Evolutionary conservation across 1,140 invertebrate genomes (phyloP).

Genomic region (Pissodes strobi): DNA sequence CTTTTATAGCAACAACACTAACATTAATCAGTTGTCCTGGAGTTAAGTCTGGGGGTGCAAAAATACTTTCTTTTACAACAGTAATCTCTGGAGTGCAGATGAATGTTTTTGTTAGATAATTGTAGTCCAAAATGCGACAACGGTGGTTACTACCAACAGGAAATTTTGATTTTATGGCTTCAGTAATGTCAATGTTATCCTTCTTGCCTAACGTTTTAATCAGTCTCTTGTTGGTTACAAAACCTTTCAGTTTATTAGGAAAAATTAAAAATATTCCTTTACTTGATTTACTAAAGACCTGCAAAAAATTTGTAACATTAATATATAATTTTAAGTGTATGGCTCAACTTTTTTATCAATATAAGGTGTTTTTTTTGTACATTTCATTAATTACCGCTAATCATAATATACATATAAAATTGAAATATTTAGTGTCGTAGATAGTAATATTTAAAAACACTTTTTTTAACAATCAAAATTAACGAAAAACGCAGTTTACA

Average conservation of each 20-base stretch:
- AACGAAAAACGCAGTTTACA: too few species aligned
- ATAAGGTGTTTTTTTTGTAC: too few species aligned
- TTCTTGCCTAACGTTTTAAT: conserved; percentile 28
- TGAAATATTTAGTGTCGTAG: too few species aligned
- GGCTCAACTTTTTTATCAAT: too few species aligned
- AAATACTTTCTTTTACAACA: conserved; percentile 59
- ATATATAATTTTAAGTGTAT: too few species aligned
- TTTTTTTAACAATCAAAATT: too few species aligned
- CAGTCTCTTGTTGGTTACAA: conserved; percentile 58
- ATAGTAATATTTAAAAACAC: too few species aligned
- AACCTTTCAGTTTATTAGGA: conserved; percentile 59
- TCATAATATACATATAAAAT: too few species aligned
- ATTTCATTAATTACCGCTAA: too few species aligned
- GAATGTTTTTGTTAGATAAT: conserved; percentile 62
- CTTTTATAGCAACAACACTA: conserved; percentile 52
- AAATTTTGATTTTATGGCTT: conserved; percentile 57
- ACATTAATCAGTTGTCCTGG: conserved; percentile 61
- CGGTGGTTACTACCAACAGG: conserved; percentile 58
- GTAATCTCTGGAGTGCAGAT: conserved; percentile 63
- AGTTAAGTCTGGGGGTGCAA: conserved; percentile 58
- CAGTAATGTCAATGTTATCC: conserved; percentile 47
- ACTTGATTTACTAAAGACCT: conserved; percentile 56
- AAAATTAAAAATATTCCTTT: conserved; percentile 63
- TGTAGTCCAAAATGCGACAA: conserved; percentile 64
- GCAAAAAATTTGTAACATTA: too few species aligned